phyloP scores from a whole-genome alignment of 1,140 invertebrate genomes.

The Leptonema lineaticorne region DNA sequence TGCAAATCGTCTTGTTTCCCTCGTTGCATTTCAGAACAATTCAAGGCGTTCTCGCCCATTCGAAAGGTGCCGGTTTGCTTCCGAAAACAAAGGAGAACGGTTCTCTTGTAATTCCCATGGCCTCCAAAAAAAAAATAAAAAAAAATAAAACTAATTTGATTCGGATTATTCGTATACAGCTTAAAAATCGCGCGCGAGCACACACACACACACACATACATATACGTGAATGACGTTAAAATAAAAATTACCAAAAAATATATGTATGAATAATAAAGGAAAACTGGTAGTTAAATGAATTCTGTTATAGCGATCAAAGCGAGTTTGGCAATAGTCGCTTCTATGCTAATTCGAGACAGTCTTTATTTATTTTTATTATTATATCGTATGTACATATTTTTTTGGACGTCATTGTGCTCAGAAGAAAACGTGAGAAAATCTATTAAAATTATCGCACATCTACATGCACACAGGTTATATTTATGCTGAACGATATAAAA shows the following conservation, averaged over 20 bases:
- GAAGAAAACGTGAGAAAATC: conserved; percentile 10
- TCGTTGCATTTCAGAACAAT: neutral
- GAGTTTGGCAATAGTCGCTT: neutral
- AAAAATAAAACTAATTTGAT: conserved; percentile 14
- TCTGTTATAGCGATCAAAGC: neutral
- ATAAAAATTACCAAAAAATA: no score
- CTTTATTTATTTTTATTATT: neutral
- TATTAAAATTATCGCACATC: neutral
- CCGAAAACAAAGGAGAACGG: conserved; percentile 25
- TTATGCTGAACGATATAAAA: no score
- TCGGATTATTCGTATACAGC: conserved; percentile 12
- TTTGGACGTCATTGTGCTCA: neutral
- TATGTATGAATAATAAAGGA: no score
- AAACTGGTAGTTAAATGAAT: neutral
- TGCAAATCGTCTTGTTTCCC: conserved; percentile 5
- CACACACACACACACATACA: neutral
- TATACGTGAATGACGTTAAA: no score
- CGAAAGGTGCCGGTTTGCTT: conserved; percentile 19
- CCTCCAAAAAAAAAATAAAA: no score
- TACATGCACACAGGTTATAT: no score
- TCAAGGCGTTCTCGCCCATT: conserved; percentile 23
- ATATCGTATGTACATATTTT: neutral
- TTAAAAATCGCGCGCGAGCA: no score
- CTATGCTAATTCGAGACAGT: neutral
- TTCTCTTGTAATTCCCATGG: conserved; percentile 10